Conservation (phyloP, 92 coral and sea anemone species). For the Siderastrea radians region DNA sequence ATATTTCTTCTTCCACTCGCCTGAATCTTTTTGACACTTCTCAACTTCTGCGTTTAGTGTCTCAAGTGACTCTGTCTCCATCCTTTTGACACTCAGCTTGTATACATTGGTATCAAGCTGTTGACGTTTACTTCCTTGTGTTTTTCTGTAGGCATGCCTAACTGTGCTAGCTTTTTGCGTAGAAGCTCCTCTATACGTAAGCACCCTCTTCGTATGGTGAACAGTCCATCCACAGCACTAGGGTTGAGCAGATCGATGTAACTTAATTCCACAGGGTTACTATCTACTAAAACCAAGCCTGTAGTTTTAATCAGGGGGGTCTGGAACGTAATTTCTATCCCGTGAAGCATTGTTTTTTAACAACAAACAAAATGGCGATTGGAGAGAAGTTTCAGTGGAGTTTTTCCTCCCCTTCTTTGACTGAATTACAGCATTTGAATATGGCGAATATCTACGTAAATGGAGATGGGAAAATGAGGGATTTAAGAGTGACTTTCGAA, state of each 20-base stretch:
- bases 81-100: constrained; percentile 58
- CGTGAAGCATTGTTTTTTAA: background rate
- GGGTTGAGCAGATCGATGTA: constrained; percentile 76
- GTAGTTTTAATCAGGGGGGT: no score
- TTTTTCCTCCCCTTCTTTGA: constrained; percentile 13
- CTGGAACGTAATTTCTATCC: constrained; percentile 9
- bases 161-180: constrained; percentile 41
- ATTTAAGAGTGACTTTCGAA: background rate
- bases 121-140: constrained; percentile 62
- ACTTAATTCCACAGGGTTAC: constrained; percentile 21
- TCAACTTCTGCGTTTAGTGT: constrained; percentile 50
- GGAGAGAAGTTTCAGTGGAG: constrained; percentile 31
- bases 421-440: constrained; percentile 8
- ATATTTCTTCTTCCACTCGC: constrained; percentile 58
- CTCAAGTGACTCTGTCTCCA: constrained; percentile 68
- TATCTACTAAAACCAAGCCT: background rate
- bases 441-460: background rate
- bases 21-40: constrained; percentile 47
- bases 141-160: constrained; percentile 38
- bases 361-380: constrained; percentile 26
- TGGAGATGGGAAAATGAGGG: constrained; percentile 19
- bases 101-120: constrained; percentile 57
- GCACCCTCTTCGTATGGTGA: constrained; percentile 62
- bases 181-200: constrained; percentile 65
- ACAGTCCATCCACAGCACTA: constrained; percentile 65